Evolutionary conservation across 2,797 vertebrate genomes (phyloP).

Genomic region (Anguilla pacifica): DNA sequence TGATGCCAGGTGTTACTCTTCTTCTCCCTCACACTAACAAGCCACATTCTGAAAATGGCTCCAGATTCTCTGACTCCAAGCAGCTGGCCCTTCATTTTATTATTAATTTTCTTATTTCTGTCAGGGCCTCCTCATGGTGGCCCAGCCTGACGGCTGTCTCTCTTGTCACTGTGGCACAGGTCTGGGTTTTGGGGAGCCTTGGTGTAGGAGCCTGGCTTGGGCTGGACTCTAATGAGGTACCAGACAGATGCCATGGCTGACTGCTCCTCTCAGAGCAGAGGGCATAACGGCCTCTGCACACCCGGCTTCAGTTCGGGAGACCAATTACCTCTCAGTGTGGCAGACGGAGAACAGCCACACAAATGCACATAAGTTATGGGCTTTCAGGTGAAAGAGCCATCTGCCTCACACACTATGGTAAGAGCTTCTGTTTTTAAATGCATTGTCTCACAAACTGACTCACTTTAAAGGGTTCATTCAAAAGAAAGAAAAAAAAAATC

Average conservation of each 20-base stretch:
- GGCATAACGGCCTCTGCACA: neutral
- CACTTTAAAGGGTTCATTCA: too few species aligned
- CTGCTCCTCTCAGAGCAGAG: neutral
- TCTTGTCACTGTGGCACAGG: constrained; percentile 7
- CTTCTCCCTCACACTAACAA: neutral
- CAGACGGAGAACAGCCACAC: neutral
- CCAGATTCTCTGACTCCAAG: neutral
- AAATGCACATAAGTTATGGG: neutral
- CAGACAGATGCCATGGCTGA: constrained; percentile 9
- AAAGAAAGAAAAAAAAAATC: neutral
- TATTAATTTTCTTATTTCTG: constrained; percentile 17
- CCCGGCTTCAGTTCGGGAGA: neutral
- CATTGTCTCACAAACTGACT: neutral
- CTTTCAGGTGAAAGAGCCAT: neutral
- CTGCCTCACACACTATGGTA: neutral
- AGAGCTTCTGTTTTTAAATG: neutral
- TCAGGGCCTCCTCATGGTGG: neutral
- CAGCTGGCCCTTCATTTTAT: constrained; percentile 1
- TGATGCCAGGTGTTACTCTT: neutral
- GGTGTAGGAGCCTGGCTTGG: neutral
- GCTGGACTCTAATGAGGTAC: constrained; percentile 19
- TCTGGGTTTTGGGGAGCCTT: constrained; percentile 6
- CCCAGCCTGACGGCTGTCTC: neutral
- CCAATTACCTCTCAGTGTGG: constrained; percentile 11
- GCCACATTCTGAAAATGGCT: constrained; percentile 9